Evolutionary conservation across 2,888 invertebrate genomes (phyloP), one percentile per base, ranked within the genome.

Genomic region (Ypsolopha scabrella): DNA sequence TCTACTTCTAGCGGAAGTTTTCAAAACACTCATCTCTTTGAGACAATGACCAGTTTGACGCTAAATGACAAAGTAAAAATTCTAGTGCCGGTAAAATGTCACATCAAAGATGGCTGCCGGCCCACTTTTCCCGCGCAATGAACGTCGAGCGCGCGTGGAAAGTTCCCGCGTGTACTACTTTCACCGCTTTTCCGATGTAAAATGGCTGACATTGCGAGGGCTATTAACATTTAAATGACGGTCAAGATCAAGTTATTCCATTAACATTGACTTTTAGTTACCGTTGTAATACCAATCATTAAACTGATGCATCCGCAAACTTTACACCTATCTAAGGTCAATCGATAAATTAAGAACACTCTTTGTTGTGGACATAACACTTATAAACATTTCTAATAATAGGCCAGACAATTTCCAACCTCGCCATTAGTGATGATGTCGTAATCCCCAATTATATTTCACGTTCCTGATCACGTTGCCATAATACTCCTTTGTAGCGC

Each of bases 81-180:
- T 24, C 37, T 37, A 38, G n/a, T 13, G 50, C 10, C 36, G 65
- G 62, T 67, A 64, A 70, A 78, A 68, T 78, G 72, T 74, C 75
- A 75, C 74, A 74, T 76, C 68, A 73, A 81, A 83, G 63, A 81
- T 81, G 82, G 80, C 82, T 63, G 68, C 51, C 71, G 85, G 67
- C 85, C 83, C 69, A 86, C 86, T 82, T 85, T 82, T 85, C 78
- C 80, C 80, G 75, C 75, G 76, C 77, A 76, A 69, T 72, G 74
- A 74, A 70, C 75, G 69, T 66, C 69, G 65, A 70, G 68, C 72
- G 68, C 72, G 77, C 75, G 77, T 85, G 85, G 86, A 86, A 86
- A 86, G 86, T 86, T 85, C 81, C 82, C 70, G 70, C 68, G 41
- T 76, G 85, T 75, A 82, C 86, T 86, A 85, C 86, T 86, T 86